Evolutionary conservation across 2,797 vertebrate genomes (phyloP), one percentile per base, ranked within the genome.

Genomic region (Sebastes goodei): DNA sequence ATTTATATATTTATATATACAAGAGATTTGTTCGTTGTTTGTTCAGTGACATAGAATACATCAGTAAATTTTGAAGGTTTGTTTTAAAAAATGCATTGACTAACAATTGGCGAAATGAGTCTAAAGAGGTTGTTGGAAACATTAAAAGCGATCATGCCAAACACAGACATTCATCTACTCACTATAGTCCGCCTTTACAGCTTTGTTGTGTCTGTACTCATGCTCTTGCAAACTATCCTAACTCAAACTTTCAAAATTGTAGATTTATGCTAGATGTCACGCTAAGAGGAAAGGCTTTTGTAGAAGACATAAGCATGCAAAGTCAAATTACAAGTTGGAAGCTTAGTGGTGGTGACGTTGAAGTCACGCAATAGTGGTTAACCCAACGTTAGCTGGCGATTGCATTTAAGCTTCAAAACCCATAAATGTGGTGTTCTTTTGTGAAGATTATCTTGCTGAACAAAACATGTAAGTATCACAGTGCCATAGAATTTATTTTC

Each of bases 131-230:
- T 20, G 46, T 49, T 8, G 46, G 46, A 20, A 0, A 49, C 46
- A 49, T 8, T 49, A 49, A 49, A 1, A 0, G 17, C 15, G 0
- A 2, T 49, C 46, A 49, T 3, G 17, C 7, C 46, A 49, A 49
- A 49, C 46, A 49, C 3, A 7, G 17, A 49, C 0, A 49, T 17
- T 49, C 15, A 17, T 49, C 7, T 49, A 20, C 46, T 49, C 15
- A 49, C 7, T 49, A 49, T 46, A 62, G 32, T 62, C 0, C 6
- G 10, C 20, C 56, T 59, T 59, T 27, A 6, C 59, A 33, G 30
- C 30, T 9, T 62, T 32, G 20, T 21, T 33, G 10, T 17, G 9
- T 61, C 3, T 0, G 1, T n/a, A 33, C 20, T 32, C 17, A 10
- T 0, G 5, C 59, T 62, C 7, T 25, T 27, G 20, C 10, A 46